Evolutionary conservation across 2,888 invertebrate genomes (phyloP).

Genomic region (Frankliniella fusca): DNA sequence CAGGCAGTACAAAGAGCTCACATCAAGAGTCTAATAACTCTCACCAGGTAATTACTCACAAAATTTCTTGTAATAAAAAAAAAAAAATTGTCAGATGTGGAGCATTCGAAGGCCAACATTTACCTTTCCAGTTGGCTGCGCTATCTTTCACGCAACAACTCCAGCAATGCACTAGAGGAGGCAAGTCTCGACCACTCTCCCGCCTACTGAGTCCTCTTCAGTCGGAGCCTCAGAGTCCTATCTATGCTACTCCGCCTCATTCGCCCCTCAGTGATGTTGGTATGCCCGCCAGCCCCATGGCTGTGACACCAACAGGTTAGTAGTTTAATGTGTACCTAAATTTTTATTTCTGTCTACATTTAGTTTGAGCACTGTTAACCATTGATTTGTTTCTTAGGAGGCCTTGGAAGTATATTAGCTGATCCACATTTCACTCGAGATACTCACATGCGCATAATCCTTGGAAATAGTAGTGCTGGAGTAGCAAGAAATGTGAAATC

Average conservation of each 20-base stretch:
- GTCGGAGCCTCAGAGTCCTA: slow-evolving; percentile 54
- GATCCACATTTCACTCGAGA: slow-evolving; percentile 85
- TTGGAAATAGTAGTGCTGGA: slow-evolving; percentile 56
- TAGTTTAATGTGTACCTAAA: background rate
- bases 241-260: slow-evolving; percentile 76
- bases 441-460: slow-evolving; percentile 85
- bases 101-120: background rate
- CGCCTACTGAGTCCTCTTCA: slow-evolving; percentile 55
- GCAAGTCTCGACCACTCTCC: slow-evolving; percentile 60
- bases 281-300: slow-evolving; percentile 50
- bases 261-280: slow-evolving; percentile 64
- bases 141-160: slow-evolving; percentile 91
- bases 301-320: slow-evolving; percentile 43
- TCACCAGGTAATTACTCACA: slow-evolving; percentile 36
- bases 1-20: slow-evolving; percentile 62
- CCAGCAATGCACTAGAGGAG: slow-evolving; percentile 72
- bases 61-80: background rate
- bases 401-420: slow-evolving; percentile 42
- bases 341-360: background rate
- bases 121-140: slow-evolving; percentile 47
- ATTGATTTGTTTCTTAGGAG: slow-evolving; percentile 37
- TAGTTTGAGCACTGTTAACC: background rate
- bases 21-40: slow-evolving; percentile 47
- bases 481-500: slow-evolving; percentile 45
- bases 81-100: background rate